These are phyloP conservation scores for Drosophila teissieri DNA, from an alignment of 1,140 invertebrate genomes.

Conservation along the genomic window DNA sequence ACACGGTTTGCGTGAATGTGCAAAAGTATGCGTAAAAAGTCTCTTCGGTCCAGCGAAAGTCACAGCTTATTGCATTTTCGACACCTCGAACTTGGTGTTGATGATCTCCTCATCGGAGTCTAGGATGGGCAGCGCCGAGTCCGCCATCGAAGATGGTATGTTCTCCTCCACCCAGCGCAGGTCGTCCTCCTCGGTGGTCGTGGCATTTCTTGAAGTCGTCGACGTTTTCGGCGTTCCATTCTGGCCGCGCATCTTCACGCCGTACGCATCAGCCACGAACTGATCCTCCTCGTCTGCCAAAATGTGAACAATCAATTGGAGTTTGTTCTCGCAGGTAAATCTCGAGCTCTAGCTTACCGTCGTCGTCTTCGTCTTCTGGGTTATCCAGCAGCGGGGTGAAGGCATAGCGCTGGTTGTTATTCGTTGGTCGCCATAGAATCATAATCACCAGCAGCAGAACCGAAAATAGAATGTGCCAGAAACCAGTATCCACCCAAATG, in stretches of 20 bases:
- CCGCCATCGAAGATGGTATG: constrained; percentile 91
- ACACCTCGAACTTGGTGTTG: constrained; percentile 95
- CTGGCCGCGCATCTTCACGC: constrained; percentile 90
- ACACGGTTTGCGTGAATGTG: constrained; percentile 54
- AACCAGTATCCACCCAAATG: constrained; percentile 96
- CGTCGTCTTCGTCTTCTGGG: constrained; percentile 92
- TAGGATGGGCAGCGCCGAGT: constrained; percentile 91
- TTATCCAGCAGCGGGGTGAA: constrained; percentile 96
- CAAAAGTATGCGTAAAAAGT: constrained; percentile 54
- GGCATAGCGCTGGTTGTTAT: constrained; percentile 97
- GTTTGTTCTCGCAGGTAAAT: background rate
- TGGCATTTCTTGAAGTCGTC: constrained; percentile 74
- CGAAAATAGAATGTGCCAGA: constrained; percentile 97
- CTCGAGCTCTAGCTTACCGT: constrained; percentile 55
- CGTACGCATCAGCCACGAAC: constrained; percentile 93
- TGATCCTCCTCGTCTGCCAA: constrained; percentile 89
- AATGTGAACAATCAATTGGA: background rate
- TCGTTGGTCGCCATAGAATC: constrained; percentile 96
- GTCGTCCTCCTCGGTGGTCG: constrained; percentile 90
- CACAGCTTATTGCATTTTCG: constrained; percentile 91
- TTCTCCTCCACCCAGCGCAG: constrained; percentile 97
- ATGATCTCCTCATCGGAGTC: constrained; percentile 96
- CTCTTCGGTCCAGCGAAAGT: constrained; percentile 65
- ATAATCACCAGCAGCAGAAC: constrained; percentile 95
- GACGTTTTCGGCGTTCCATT: constrained; percentile 55